Conservation (phyloP, 2,888 invertebrate species). For the Hofmannophila pseudospretella region DNA sequence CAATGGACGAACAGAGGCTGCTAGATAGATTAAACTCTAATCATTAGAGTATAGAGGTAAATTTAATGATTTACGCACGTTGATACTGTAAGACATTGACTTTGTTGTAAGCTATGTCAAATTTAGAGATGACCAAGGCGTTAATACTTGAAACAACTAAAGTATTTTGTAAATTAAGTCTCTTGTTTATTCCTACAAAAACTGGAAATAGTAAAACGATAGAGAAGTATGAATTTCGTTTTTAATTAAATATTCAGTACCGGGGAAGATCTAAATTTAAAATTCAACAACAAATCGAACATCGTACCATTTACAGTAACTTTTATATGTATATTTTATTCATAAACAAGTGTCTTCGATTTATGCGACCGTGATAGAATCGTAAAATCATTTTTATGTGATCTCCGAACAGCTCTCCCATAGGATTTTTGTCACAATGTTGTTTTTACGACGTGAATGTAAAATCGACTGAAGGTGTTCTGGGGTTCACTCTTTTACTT, state of each 20-base stretch:
- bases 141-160: no score
- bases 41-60: no score
- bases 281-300: conserved; percentile 9
- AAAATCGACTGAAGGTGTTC: conserved; percentile 32
- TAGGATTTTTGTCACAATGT: conserved; percentile 63
- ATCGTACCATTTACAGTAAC: conserved; percentile 13
- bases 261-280: conserved; percentile 11
- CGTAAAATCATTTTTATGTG: conserved; percentile 70
- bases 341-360: conserved; percentile 54
- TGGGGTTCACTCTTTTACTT: conserved; percentile 19
- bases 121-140: no score
- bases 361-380: conserved; percentile 53
- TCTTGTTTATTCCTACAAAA: no score
- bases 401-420: conserved; percentile 51
- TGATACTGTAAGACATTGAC: no score
- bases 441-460: conserved; percentile 52
- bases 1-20: no score
- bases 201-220: no score
- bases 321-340: conserved; percentile 60
- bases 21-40: no score
- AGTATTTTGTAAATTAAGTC: no score
- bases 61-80: no score
- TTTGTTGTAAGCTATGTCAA: no score
- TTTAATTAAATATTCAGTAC: not conserved
- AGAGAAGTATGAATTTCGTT: no score